phyloP scores from a whole-genome alignment of 2,113 vertebrate genomes.

The Galeopterus variegatus region DNA sequence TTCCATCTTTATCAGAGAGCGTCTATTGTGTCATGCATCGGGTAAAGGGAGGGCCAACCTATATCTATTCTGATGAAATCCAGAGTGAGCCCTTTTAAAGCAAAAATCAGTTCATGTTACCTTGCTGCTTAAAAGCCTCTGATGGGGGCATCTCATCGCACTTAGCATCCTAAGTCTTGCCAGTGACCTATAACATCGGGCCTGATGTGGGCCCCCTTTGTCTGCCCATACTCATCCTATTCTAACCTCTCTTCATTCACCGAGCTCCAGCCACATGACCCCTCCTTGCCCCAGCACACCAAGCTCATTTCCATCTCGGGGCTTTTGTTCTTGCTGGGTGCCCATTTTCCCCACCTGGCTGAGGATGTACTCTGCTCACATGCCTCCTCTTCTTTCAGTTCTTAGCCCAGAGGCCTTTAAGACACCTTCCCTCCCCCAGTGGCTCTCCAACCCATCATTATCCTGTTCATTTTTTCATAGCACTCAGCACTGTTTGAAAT shows the following conservation, averaged over 20 bases:
- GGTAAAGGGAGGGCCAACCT: neutral
- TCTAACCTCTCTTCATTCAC: neutral
- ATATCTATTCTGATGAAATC: constrained; percentile 22
- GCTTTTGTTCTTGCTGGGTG: neutral
- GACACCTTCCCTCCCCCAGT: neutral
- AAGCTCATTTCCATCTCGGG: neutral
- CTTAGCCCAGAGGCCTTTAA: neutral
- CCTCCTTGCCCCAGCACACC: neutral
- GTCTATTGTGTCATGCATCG: neutral
- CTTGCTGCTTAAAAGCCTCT: neutral
- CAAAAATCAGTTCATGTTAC: neutral
- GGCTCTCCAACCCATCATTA: neutral
- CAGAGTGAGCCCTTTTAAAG: neutral
- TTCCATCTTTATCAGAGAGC: neutral
- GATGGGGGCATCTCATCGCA: accelerated
- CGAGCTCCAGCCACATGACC: neutral
- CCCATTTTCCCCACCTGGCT: neutral
- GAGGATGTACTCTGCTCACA: neutral
- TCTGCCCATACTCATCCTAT: neutral
- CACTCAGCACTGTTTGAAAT: neutral
- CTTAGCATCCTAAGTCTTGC: neutral
- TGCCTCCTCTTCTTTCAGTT: neutral
- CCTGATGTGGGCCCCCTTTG: neutral
- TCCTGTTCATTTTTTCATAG: neutral
- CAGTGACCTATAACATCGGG: accelerated